These are phyloP conservation scores for Himalopsyche japonica DNA, from an alignment of 2,888 invertebrate genomes.

Conservation along the genomic window DNA sequence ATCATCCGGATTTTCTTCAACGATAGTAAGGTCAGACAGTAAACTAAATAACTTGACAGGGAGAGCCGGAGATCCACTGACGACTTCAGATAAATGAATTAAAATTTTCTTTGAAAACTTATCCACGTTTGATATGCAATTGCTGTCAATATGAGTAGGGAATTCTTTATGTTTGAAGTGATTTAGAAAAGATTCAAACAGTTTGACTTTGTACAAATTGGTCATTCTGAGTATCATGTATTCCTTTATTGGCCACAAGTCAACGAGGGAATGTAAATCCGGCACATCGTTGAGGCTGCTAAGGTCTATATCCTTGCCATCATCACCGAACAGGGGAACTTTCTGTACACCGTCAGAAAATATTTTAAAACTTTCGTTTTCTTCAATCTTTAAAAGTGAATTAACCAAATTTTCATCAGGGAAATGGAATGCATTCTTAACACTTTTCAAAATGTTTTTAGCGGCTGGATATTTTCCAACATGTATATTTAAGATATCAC, in stretches of 20 bases:
- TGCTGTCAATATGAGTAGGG: background rate
- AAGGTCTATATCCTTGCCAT: slow-evolving; percentile 17
- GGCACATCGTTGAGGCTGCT: slow-evolving; percentile 34
- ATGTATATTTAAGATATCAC: slow-evolving; percentile 4
- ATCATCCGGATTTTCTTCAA: background rate
- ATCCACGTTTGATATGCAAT: background rate
- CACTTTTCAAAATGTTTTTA: slow-evolving; percentile 9
- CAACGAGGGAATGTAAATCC: slow-evolving; percentile 42
- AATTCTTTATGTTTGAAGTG: slow-evolving; percentile 41
- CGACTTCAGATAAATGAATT: slow-evolving; percentile 6
- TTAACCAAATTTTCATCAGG: slow-evolving; percentile 13
- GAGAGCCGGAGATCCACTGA: slow-evolving; percentile 4
- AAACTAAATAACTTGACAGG: slow-evolving; percentile 21
- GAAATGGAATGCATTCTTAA: slow-evolving; percentile 21
- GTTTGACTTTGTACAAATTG: slow-evolving; percentile 45
- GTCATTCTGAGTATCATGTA: slow-evolving; percentile 55
- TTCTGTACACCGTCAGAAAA: background rate
- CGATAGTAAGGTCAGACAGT: slow-evolving; percentile 10
- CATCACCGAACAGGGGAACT: background rate
- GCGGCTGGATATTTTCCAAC: background rate
- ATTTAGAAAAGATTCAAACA: slow-evolving; percentile 42
- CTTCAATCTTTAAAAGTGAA: background rate
- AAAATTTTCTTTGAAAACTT: background rate
- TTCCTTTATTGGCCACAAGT: slow-evolving; percentile 63
- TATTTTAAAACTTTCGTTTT: background rate